A percentile compares a stretch with the other conserved stretches of the same genome.
Evolutionary conservation across 2,113 vertebrate genomes (phyloP).

Genomic region (Phaethornis superciliosus): DNA sequence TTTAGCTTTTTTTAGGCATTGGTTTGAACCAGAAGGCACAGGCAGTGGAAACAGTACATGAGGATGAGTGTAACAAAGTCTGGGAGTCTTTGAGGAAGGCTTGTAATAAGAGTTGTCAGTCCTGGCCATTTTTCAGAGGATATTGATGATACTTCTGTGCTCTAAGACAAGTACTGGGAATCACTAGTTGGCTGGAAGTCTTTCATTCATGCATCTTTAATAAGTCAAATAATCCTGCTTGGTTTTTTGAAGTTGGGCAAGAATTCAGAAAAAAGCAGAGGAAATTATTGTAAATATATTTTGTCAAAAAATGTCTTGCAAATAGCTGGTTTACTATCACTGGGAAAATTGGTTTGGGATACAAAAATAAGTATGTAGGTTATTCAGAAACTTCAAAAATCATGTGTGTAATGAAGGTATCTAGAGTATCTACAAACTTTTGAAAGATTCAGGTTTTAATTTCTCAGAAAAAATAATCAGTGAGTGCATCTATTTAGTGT

Average conservation of each 20-base stretch:
- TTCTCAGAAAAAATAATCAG: not conserved
- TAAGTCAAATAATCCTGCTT: not conserved
- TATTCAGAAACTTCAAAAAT: not conserved
- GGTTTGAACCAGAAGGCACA: not conserved
- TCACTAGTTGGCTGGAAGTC: not conserved
- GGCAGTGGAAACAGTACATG: fast-evolving
- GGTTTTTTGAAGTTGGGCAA: not conserved
- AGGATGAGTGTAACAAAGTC: not conserved
- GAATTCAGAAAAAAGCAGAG: not conserved
- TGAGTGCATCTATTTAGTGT: not conserved
- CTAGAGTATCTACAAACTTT: not conserved
- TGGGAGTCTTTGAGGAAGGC: not conserved
- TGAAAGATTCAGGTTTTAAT: not conserved
- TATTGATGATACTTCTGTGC: not conserved
- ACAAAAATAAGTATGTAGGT: not conserved
- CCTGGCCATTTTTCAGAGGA: not conserved
- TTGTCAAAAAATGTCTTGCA: not conserved
- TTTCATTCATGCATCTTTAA: not conserved
- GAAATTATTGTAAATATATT: not conserved
- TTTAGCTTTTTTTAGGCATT: not conserved
- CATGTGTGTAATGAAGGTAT: not conserved
- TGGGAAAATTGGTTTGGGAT: not conserved
- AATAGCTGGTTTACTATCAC: not conserved
- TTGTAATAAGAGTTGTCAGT: not conserved
- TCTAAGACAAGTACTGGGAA: not conserved